Evolutionary conservation across 2,888 invertebrate genomes (phyloP), one percentile per base, ranked within the genome.

Genomic region (Gortyna flavago): DNA sequence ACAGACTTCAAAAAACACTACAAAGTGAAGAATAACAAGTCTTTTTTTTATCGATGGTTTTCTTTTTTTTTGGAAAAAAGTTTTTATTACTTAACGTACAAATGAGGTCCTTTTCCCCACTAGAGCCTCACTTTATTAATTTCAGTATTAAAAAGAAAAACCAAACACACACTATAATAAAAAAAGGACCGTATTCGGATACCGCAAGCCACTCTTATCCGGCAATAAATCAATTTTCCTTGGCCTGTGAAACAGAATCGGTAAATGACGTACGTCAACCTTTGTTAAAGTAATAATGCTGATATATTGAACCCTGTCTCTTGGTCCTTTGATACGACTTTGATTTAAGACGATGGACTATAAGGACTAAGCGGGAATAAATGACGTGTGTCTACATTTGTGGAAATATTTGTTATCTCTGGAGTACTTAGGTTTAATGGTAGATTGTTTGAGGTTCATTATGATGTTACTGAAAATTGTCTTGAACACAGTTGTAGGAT

Each of bases 281-380:
- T 87, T 89, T 87, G 88, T 87, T 85, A 81, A 82, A 84, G 88
- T 84, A 89, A 89, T 89, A 85, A 85, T 83, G 71, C 77, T 87
- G 86, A 89, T 88, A 85, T 89, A 89, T 89, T 80, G 81, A 61
- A 70, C 54, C 64, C 35, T 72, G 77, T 78, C 76, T 69, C 51
- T 68, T 62, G 44, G 51, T 76, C 64, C 77, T 87, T 85, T 85
- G 85, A 79, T 84, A 79, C 74, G 69, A 79, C 67, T 75, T 75
- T 84, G 85, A 85, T 87, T 81, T 87, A 79, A 67, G 72, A 70
- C 38, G 68, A 59, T 21, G 67, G 38, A 64, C 11, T 81, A 70
- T 54, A 54, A 38, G 41, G 21, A 81, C 64, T 66, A 77, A 73
- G 69, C n/a, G 74, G 38, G 41, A 51, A 75, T 77, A 72, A 81